A percentile compares a stretch with the other conserved stretches of the same genome.
phyloP scores from a whole-genome alignment of 2,888 invertebrate species.

The Philopedon plagiatum region DNA sequence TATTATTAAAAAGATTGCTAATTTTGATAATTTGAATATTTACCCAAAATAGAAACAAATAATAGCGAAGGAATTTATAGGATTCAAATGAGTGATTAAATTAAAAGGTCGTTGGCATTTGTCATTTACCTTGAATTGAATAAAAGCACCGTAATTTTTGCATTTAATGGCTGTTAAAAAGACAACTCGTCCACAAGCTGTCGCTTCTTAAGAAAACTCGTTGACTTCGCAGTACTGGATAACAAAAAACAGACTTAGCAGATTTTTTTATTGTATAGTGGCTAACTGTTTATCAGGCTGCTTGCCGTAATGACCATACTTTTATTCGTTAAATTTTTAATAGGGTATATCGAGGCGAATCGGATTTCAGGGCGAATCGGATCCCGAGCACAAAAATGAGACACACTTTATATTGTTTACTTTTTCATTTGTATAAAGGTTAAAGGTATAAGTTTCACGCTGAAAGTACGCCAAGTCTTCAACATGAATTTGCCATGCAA shows the following conservation, averaged over 20 bases:
- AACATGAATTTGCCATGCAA: no score
- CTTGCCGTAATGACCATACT: no score
- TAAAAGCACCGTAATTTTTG: slow-evolving; percentile 50
- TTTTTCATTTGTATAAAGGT: no score
- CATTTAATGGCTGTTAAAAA: slow-evolving; percentile 47
- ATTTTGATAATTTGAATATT: background rate
- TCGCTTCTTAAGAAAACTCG: slow-evolving; percentile 36
- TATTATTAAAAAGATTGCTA: background rate
- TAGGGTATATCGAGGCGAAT: no score
- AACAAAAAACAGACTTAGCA: background rate
- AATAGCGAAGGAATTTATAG: slow-evolving; percentile 1
- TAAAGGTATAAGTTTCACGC: no score
- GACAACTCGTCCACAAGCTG: slow-evolving; percentile 48
- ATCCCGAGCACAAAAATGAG: no score
- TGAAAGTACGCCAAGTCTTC: no score
- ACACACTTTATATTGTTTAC: no score
- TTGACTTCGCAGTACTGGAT: slow-evolving; percentile 23
- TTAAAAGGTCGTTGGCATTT: slow-evolving; percentile 40
- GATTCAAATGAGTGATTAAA: slow-evolving; percentile 9
- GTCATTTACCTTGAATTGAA: slow-evolving; percentile 45
- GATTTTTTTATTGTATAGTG: background rate
- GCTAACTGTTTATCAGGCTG: background rate
- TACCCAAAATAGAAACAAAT: slow-evolving; percentile 1
- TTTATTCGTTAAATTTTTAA: no score
- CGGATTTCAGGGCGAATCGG: no score